Base-by-base conservation (phyloP, 2,113 vertebrate species). In the Corydoras maculifer region DNA sequence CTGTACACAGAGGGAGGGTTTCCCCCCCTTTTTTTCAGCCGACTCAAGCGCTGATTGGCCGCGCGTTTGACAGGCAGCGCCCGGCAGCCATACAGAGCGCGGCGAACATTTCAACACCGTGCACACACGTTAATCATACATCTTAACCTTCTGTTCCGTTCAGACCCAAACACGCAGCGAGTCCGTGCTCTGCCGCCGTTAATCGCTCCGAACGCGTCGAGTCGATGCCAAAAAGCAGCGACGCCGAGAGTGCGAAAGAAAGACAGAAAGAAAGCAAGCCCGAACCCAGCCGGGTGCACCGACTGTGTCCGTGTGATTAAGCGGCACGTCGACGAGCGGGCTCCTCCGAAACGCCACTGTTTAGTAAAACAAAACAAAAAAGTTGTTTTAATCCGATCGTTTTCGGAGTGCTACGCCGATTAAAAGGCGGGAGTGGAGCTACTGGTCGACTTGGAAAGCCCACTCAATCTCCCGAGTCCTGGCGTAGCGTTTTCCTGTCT, bases 1-100 rank as follows among this genome's bases (percentile, higher is more conserved):
- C 89, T 91, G 88, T 90, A 85, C 89, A 90, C 89, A 87, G 90
- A 91, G 84, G 83, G 88, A 87, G 86, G 79, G 87, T 87, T 90
- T 86, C 88, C 83, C 91, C 86, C 3, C 35, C 12, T 30, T 67
- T 55, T 86, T 81, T 86, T 82, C 87, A 90, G 91, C 89, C 85
- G 92, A 91, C 85, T 68, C 80, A 69, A 81, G 32, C 74, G 70
- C 79, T 88, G 86, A 95, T 89, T 95, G 94, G 94, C 74, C 84
- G n/a, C 12, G 30, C 13, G 59, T 4, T 31, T 93, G 92, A 95
- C 64, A 48, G 92, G 88, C 91, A 81, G 84, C 9, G 31, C 0
- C 0, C 3, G 5, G 32, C 79, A 72, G 81, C 93, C 93, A 94
- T 80, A 86, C 81, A 88, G 81, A 69, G 76, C 68, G 70, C 84